Evolutionary conservation across 2,113 vertebrate genomes (phyloP).

Genomic region (Leptobrachium leishanense): DNA sequence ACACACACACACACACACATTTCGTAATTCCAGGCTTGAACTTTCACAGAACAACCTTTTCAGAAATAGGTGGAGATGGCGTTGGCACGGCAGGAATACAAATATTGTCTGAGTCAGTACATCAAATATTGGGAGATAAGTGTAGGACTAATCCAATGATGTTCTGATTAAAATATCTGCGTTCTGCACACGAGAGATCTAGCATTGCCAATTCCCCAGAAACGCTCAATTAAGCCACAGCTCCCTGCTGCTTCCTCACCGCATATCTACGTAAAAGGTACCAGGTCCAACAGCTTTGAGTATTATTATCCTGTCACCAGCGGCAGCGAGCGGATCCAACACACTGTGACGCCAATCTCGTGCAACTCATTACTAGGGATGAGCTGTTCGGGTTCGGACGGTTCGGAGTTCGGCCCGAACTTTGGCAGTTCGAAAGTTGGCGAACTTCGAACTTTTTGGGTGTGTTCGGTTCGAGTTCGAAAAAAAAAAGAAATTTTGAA

Average conservation of each 20-base stretch:
- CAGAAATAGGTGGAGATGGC: constrained; percentile 12
- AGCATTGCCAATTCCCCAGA: background rate
- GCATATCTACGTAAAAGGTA: no score
- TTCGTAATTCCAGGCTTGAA: background rate
- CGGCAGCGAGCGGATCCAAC: no score
- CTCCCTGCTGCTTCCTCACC: background rate
- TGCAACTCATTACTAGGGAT: no score
- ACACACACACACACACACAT: background rate
- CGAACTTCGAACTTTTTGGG: no score
- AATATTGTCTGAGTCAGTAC: constrained; percentile 32
- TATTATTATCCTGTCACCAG: no score
- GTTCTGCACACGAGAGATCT: background rate
- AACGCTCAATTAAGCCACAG: background rate
- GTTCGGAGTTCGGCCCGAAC: no score
- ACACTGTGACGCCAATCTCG: no score
- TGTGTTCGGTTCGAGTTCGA: no score
- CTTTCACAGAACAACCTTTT: background rate
- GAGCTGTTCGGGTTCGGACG: no score
- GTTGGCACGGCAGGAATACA: constrained; percentile 11
- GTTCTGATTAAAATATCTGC: constrained; percentile 29
- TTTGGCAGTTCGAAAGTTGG: no score
- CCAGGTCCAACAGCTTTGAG: no score
- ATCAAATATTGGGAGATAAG: constrained; percentile 38
- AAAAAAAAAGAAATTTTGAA: no score
- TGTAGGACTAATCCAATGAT: constrained; percentile 1